phyloP scores from a whole-genome alignment of 2,113 vertebrate genomes.

The Perca flavescens region DNA sequence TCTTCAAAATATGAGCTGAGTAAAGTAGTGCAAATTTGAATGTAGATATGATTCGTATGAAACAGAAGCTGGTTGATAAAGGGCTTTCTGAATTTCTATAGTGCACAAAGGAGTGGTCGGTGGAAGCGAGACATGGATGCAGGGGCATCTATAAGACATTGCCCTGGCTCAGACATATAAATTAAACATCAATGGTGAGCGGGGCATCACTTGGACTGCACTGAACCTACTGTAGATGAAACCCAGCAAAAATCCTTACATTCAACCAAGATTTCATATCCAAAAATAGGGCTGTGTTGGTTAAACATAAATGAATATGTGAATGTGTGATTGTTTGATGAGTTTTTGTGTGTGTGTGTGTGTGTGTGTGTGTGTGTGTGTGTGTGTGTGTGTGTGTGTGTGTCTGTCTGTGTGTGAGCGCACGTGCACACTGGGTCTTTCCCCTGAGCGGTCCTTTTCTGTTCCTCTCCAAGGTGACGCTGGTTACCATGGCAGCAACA shows the following conservation, averaged over 20 bases:
- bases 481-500: conserved; percentile 82
- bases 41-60: conserved; percentile 17
- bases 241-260: conserved; percentile 19
- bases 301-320: conserved; percentile 68
- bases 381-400: conserved; percentile 5
- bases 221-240: conserved; percentile 4
- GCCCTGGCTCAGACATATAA: conserved; percentile 41
- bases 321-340: conserved; percentile 56
- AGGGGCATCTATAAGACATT: conserved; percentile 45
- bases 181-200: conserved; percentile 70
- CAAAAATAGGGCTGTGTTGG: conserved; percentile 57
- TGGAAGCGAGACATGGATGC: conserved; percentile 6
- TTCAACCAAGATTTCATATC: conserved; percentile 30
- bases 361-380: background rate
- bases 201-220: conserved; percentile 23
- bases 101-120: conserved; percentile 14
- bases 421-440: conserved; percentile 62
- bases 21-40: conserved; percentile 27
- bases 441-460: conserved; percentile 77
- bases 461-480: conserved; percentile 77
- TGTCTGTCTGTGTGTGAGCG: background rate
- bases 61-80: background rate
- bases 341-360: conserved; percentile 34
- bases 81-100: background rate
- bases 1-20: background rate